These are phyloP conservation scores for Metopolophium dirhodum DNA, from an alignment of 1,140 invertebrate genomes.

Conservation along the genomic window DNA sequence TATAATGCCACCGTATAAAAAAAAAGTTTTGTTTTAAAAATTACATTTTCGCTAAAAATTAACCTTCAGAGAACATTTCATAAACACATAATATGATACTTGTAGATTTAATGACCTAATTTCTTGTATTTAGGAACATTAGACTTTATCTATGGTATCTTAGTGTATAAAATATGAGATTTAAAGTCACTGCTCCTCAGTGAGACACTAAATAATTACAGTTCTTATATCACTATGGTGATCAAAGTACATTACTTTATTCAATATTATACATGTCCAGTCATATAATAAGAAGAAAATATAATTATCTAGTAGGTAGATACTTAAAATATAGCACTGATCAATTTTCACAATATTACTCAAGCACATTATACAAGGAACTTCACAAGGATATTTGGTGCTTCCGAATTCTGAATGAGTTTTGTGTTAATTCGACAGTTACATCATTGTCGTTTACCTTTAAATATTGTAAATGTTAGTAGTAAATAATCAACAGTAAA, in stretches of 20 bases:
- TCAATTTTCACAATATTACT: too few relatives aligned
- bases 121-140: background rate
- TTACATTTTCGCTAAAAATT: background rate
- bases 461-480: background rate
- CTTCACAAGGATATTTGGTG: too few relatives aligned
- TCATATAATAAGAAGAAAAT: too few relatives aligned
- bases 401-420: too few relatives aligned
- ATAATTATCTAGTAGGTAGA: too few relatives aligned
- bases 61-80: background rate
- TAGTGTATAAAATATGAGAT: background rate
- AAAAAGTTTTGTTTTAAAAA: background rate
- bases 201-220: background rate
- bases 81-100: background rate
- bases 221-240: background rate
- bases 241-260: too few relatives aligned
- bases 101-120: too few relatives aligned
- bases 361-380: too few relatives aligned
- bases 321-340: too few relatives aligned
- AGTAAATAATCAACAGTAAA: background rate
- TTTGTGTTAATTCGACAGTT: too few relatives aligned
- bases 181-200: background rate
- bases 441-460: background rate
- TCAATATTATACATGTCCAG: too few relatives aligned
- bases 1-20: background rate
- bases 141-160: background rate